phyloP scores from a whole-genome alignment of 2,113 vertebrate genomes.

The Anoplopoma fimbria region DNA sequence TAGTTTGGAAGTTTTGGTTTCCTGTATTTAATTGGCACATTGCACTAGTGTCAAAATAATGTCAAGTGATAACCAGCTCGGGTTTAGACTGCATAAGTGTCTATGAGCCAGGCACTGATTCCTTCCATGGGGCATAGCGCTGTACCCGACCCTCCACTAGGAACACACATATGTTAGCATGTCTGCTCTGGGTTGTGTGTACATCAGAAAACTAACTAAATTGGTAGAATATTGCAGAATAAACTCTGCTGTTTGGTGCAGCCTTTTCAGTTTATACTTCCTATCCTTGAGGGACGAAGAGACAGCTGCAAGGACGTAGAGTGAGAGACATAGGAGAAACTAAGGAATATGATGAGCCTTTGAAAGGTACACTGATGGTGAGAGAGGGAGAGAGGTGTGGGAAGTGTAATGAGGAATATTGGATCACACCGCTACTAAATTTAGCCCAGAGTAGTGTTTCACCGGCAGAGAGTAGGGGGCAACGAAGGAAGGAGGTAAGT shows the following conservation, averaged over 20 bases:
- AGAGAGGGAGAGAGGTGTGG: conserved; percentile 63
- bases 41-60: background rate
- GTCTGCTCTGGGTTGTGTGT: background rate
- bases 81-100: background rate
- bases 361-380: conserved; percentile 53
- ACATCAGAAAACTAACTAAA: too few species aligned
- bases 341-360: conserved; percentile 43
- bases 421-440: conserved; percentile 79
- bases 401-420: conserved; percentile 77
- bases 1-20: too few species aligned
- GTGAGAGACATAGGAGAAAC: conserved; percentile 14
- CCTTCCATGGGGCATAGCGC: background rate
- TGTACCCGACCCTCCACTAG: background rate
- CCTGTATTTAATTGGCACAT: background rate
- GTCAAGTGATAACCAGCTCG: background rate
- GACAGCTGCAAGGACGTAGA: conserved; percentile 7
- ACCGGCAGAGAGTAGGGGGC: conserved; percentile 45
- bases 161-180: background rate
- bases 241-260: background rate
- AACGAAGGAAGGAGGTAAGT: conserved; percentile 32
- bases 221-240: background rate
- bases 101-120: background rate
- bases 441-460: conserved; percentile 82
- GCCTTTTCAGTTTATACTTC: background rate
- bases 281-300: background rate